These are phyloP conservation scores for Tympanoctomys barrerae DNA, from an alignment of 2,797 vertebrate genomes.

Conservation along the genomic window DNA sequence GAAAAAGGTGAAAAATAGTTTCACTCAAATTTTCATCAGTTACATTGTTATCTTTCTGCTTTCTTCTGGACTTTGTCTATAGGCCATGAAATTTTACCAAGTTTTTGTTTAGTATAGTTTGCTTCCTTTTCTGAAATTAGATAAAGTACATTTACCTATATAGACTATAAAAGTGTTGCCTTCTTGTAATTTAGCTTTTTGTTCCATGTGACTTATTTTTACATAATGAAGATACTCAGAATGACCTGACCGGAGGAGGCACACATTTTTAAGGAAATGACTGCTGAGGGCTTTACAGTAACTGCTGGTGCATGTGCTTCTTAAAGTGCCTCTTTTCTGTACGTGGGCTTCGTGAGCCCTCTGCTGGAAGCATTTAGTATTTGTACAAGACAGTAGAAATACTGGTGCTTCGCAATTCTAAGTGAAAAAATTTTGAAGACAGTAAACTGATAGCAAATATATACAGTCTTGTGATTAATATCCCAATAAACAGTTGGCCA, in stretches of 20 bases:
- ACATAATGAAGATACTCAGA: conserved; percentile 19
- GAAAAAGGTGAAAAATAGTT: background rate
- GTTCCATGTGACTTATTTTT: conserved; percentile 2
- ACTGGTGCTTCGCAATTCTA: conserved; percentile 15
- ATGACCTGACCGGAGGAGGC: conserved; percentile 5
- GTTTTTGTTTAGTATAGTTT: background rate
- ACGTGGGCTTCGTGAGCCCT: conserved; percentile 86
- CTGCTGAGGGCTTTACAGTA: background rate
- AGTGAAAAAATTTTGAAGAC: background rate
- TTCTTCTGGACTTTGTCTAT: background rate
- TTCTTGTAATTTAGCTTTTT: background rate
- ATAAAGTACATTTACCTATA: background rate
- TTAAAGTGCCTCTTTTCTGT: conserved; percentile 44
- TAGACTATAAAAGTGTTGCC: background rate
- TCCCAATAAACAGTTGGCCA: background rate
- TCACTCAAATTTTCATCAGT: background rate
- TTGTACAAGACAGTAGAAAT: conserved; percentile 57
- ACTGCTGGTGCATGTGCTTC: background rate
- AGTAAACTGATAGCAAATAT: conserved; percentile 13
- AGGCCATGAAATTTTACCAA: background rate
- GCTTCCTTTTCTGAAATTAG: conserved; percentile 46
- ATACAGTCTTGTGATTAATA: background rate
- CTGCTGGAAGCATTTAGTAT: conserved; percentile 86
- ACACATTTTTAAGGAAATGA: background rate
- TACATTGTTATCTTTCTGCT: background rate